A percentile compares a stretch with the other conserved stretches of the same genome.
Evolutionary conservation across 2,888 invertebrate genomes (phyloP).

Genomic region (Ophion costatus): DNA sequence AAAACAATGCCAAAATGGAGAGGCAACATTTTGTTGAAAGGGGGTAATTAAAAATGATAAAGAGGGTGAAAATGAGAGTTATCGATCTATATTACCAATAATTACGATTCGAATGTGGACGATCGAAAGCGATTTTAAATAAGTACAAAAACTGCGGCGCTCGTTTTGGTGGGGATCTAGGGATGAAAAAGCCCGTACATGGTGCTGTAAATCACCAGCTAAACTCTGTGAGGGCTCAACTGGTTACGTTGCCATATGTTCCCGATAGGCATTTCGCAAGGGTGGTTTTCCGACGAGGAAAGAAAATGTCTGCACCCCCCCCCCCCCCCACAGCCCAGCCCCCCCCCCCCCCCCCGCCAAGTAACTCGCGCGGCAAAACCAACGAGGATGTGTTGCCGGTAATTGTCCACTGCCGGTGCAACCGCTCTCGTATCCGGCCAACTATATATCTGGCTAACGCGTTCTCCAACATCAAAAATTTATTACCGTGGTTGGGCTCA

Average conservation of each 20-base stretch:
- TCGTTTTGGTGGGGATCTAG: neutral
- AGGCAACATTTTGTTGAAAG: neutral
- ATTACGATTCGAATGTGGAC: neutral
- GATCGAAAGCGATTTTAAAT: neutral
- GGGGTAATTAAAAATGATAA: neutral
- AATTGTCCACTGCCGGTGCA: conserved; percentile 57
- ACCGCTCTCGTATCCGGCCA: conserved; percentile 37
- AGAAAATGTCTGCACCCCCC: conserved; percentile 50
- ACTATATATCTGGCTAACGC: conserved; percentile 41
- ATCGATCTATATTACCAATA: neutral
- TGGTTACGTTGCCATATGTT: conserved; percentile 60
- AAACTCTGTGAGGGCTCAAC: conserved; percentile 45
- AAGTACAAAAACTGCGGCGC: neutral
- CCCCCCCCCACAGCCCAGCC: neutral
- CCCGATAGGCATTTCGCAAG: conserved; percentile 53
- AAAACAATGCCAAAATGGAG: neutral
- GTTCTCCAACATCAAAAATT: conserved; percentile 53
- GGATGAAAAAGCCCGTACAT: conserved; percentile 8
- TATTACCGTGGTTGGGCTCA: conserved; percentile 25
- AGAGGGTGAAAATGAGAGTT: neutral
- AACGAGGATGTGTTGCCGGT: conserved; percentile 40
- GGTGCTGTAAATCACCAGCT: conserved; percentile 75
- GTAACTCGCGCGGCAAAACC: neutral
- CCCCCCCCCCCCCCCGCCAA: neutral
- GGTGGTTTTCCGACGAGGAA: conserved; percentile 55